phyloP scores from a whole-genome alignment of 2,113 vertebrate species.

The Jaculus jaculus region DNA sequence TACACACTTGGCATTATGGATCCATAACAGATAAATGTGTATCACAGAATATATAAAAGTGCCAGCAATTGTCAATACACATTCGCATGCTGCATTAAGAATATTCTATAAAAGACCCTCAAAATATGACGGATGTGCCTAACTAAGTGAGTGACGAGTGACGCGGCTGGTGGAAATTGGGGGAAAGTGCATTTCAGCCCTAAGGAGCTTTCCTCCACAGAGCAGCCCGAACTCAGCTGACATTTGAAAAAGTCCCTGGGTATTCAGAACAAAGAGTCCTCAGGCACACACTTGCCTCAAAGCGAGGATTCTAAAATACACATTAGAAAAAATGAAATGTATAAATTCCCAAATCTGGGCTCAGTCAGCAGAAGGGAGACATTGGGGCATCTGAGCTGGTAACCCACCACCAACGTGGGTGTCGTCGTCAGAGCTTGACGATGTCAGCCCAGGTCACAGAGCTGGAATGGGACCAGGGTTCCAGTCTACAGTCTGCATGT shows the following conservation, averaged over 20 bases:
- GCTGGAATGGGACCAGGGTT: not conserved
- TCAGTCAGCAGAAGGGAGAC: not conserved
- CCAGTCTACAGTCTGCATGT: not conserved
- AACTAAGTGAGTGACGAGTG: not conserved
- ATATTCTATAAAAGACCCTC: constrained; percentile 43
- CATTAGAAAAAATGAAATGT: not conserved
- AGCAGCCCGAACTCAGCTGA: constrained; percentile 55
- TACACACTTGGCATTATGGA: constrained; percentile 55
- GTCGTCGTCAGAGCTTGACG: rapidly evolving
- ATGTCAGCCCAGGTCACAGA: rapidly evolving
- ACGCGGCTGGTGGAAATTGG: not conserved
- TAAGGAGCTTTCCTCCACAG: constrained; percentile 36
- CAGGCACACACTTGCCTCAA: not conserved
- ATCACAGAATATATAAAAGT: constrained; percentile 51
- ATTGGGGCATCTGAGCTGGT: not conserved
- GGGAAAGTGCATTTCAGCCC: constrained; percentile 29
- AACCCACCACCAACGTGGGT: not conserved
- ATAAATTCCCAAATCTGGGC: not conserved
- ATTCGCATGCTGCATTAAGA: constrained; percentile 42
- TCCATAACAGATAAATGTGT: constrained; percentile 62
- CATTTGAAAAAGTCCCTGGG: constrained; percentile 64
- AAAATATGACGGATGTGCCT: not conserved
- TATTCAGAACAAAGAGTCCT: constrained; percentile 66
- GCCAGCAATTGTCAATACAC: constrained; percentile 67
- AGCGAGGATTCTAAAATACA: constrained; percentile 39